Conservation (phyloP, 2,888 invertebrate species). For the Gisinianus flammeolus region DNA sequence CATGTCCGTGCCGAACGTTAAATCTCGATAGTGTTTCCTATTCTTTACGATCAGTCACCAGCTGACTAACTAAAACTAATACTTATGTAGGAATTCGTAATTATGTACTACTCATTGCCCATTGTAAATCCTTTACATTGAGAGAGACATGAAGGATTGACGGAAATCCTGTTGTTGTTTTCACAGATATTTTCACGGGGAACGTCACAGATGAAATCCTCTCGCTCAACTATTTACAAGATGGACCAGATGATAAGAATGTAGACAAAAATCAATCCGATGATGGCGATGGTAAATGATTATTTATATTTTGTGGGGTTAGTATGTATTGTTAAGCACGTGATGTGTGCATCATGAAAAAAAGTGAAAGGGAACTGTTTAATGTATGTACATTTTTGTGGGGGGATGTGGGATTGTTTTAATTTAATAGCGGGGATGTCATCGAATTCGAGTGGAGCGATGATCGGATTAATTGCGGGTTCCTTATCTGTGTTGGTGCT, state of each 20-base stretch:
- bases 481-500: slow-evolving; percentile 72
- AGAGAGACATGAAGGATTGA: not conserved
- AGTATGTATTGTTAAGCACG: too few species aligned
- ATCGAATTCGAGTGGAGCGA: slow-evolving; percentile 65
- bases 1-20: slow-evolving; percentile 18
- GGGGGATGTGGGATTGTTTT: too few species aligned
- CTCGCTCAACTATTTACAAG: slow-evolving; percentile 69
- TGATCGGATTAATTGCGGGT: slow-evolving; percentile 72
- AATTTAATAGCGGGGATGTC: slow-evolving; percentile 46
- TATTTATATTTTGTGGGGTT: too few species aligned
- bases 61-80: too few species aligned
- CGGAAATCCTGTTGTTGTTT: slow-evolving; percentile 6
- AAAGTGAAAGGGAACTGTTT: too few species aligned
- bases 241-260: slow-evolving; percentile 59
- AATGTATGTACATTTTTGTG: too few species aligned
- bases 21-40: too few species aligned
- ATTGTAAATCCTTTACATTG: not conserved
- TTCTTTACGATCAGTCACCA: too few species aligned
- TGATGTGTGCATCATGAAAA: too few species aligned
- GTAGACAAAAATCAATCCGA: not conserved
- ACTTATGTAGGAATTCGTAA: too few species aligned
- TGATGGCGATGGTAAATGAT: slow-evolving; percentile 14
- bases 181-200: slow-evolving; percentile 57
- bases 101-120: too few species aligned
- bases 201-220: slow-evolving; percentile 69